Percentiles rank a stretch among this genome's conserved stretches.
Evolutionary conservation across 2,888 invertebrate species (phyloP).

Genomic region (Petrolisthes manimaculis): DNA sequence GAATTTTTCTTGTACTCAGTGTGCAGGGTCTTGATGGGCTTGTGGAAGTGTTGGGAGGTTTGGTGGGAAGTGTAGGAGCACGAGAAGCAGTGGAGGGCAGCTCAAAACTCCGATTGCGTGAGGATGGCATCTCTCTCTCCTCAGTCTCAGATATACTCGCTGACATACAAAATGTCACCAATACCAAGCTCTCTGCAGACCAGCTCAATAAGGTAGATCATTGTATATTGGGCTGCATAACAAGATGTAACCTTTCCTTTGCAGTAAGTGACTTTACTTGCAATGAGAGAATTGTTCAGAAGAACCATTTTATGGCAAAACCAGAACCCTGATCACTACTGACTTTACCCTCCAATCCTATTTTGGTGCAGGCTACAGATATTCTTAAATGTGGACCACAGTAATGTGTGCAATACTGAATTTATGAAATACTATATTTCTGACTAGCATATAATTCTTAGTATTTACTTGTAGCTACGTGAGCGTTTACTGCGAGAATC

Average conservation of each 20-base stretch:
- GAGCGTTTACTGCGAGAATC: slow-evolving; percentile 45
- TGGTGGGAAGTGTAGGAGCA: slow-evolving; percentile 23
- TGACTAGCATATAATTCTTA: no score
- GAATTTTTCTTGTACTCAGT: background rate
- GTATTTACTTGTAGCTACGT: slow-evolving; percentile 9
- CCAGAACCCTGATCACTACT: no score
- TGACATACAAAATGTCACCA: slow-evolving; percentile 33
- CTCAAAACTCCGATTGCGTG: slow-evolving; percentile 23
- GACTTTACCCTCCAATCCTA: no score
- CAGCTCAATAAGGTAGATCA: slow-evolving; percentile 41
- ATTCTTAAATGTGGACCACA: no score
- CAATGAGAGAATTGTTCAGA: background rate
- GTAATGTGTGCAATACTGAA: no score
- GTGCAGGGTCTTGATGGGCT: slow-evolving; percentile 41
- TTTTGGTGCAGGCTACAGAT: no score
- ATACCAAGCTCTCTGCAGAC: slow-evolving; percentile 40
- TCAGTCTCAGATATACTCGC: slow-evolving; percentile 33
- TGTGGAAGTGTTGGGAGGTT: slow-evolving; percentile 50
- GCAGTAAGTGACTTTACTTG: no score
- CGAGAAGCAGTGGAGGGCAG: slow-evolving; percentile 41
- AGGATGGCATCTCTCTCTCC: slow-evolving; percentile 40
- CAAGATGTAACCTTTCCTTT: background rate
- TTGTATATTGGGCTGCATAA: background rate
- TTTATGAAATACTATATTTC: no score
- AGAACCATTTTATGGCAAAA: background rate